Evolutionary conservation across 2,888 invertebrate genomes (phyloP).

Genomic region (Cephus rjabovi): DNA sequence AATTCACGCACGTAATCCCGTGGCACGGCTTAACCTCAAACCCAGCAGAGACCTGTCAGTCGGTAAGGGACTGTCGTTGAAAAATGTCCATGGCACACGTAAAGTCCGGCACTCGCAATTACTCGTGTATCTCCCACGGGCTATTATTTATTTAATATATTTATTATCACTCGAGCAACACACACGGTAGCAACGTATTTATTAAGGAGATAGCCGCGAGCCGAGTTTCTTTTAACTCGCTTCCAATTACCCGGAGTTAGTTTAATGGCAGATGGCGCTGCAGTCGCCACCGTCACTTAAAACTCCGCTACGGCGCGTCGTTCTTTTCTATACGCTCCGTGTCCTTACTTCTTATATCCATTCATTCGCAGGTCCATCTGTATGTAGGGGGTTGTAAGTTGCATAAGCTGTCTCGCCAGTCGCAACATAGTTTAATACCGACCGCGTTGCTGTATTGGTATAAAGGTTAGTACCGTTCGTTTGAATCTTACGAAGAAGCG

Average conservation of each 20-base stretch:
- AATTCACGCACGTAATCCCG: not conserved
- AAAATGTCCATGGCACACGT: not conserved
- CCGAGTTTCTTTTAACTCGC: constrained; percentile 38
- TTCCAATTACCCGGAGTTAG: constrained; percentile 50
- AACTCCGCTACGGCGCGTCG: not conserved
- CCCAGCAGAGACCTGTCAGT: not conserved
- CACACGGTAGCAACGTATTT: constrained; percentile 58
- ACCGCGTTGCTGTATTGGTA: not conserved
- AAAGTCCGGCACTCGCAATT: constrained; percentile 9
- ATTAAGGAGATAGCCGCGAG: constrained; percentile 53
- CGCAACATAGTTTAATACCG: not conserved
- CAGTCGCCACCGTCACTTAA: not conserved
- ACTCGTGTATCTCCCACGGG: constrained; percentile 15
- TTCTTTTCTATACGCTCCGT: not conserved
- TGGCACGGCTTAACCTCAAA: not conserved
- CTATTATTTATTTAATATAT: constrained; percentile 52
- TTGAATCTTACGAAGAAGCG: constrained; percentile 28
- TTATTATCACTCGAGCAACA: constrained; percentile 51
- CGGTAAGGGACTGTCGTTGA: not conserved
- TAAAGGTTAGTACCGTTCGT: constrained; percentile 8
- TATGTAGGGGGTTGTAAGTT: not conserved
- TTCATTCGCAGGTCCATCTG: not conserved
- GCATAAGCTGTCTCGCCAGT: not conserved
- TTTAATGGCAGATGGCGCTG: constrained; percentile 21
- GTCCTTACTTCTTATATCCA: not conserved